Base-by-base conservation (phyloP, 2,113 vertebrate genomes). In the Natator depressus region DNA sequence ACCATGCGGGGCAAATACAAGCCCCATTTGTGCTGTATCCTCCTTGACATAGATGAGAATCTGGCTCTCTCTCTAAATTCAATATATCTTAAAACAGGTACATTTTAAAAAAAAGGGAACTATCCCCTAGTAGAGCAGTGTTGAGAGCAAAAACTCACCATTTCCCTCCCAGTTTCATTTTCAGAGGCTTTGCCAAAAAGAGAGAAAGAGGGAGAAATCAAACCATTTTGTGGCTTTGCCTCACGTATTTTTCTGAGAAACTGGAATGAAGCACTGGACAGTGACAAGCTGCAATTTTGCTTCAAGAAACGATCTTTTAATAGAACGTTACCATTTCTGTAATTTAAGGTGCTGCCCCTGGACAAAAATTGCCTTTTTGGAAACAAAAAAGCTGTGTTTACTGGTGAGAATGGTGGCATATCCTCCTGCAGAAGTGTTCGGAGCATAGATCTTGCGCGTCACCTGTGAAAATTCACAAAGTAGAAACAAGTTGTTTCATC, bases 391-490 rank as follows among this genome's bases (percentile, higher is more conserved):
- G 17, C 24, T 46, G 22, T 47, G 5, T 76, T 76, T 47, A 47
- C 69, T 46, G 13, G 42, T 47, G 6, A 76, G 24, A n/a, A 0
- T 12, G 82, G 75, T 80, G 1, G 0, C 6, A 87, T 83, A 69
- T 38, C 89, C 47, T 95, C 51, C 42, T 85, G 57, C 54, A 85
- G 54, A 93, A 95, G 91, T 49, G 85, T 25, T 38, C 22, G 38
- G 49, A 75, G 54, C 16, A 1, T 54, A 38, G 50, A 3, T 83
- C 81, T 93, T 93, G 38, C 51, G 31, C 47, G 62, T 86, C 87
- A 86, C 79, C 6, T 82, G 49, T 88, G 65, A 93, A 96, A 94
- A 9, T 91, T 35, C 57, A 69, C 78, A 50, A 80, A 93, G 50
- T 27, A 49, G 16, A 85, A 31, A 80, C 65, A 22, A 3, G 84